Evolutionary conservation across 2,113 vertebrate species (phyloP), one percentile per base, ranked within the genome.

Genomic region (Mus pahari): DNA sequence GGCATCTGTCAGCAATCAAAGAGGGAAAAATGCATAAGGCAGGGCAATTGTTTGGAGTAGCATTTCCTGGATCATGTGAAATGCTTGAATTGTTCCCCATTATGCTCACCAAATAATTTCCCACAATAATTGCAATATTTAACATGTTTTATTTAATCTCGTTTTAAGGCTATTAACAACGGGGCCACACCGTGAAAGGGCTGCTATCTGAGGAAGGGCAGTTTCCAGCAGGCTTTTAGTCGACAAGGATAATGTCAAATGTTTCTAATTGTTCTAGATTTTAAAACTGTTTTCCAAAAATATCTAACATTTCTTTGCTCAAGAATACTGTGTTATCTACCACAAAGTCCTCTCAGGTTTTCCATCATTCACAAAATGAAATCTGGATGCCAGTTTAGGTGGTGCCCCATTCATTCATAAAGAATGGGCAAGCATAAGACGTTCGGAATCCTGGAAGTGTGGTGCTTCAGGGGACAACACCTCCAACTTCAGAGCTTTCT

Each of bases 1-100:
- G 98, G 98, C 99, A 99, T 99, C 99, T 99, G 99, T 98, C 99
- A 99, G 98, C 98, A 99, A 99, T 99, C 98, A 99, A 98, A 98
- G 97, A 98, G 98, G 60, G 98, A 98, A 98, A 98, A 98, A 98
- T 98, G 98, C 98, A 99, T 98, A 99, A 99, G 99, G 99, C 98
- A 99, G 99, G 98, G 98, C 98, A 98, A 98, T 99, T 99, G 99
- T 99, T 99, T 99, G 98, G 98, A 99, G 98, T 98, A 98, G 97
- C 98, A 98, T 98, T 99, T 99, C 98, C 99, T 99, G 98, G 98
- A 98, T 99, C 98, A 98, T 98, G 98, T 99, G 99, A 99, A 99
- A 99, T 97, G 98, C 98, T 98, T 99, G 97, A 98, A 98, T 98
- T 98, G 97, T 95, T 98, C 98, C 98, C 98, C 99, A 99, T 99